Evolutionary conservation across 2,113 vertebrate genomes (phyloP).

Genomic region (Nymphicus hollandicus): DNA sequence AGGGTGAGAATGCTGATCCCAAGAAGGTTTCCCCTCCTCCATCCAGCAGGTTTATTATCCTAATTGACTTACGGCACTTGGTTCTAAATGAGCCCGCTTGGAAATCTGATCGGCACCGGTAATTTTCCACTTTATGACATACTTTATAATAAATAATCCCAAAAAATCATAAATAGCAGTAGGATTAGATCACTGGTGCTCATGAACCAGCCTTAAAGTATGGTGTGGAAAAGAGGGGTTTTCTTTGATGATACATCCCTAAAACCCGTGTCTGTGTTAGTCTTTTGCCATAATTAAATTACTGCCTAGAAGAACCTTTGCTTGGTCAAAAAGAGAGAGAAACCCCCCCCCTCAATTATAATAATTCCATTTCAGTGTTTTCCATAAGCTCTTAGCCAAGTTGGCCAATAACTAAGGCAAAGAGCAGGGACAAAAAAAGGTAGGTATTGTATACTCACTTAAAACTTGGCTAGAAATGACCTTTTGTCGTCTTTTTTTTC

Average conservation of each 20-base stretch:
- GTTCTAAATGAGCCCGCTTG: background rate
- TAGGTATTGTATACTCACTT: background rate
- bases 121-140: background rate
- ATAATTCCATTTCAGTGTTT: slow-evolving; percentile 43
- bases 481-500: slow-evolving; percentile 46
- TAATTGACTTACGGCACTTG: accelerated
- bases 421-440: background rate
- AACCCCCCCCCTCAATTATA: background rate
- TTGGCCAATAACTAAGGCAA: slow-evolving; percentile 25
- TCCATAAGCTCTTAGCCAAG: slow-evolving; percentile 9
- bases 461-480: slow-evolving; percentile 25
- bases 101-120: background rate
- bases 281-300: background rate
- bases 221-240: background rate
- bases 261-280: background rate
- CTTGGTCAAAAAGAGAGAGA: background rate
- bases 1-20: background rate
- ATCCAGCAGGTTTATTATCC: background rate
- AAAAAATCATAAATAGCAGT: slow-evolving; percentile 6
- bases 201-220: background rate
- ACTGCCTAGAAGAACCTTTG: background rate
- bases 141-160: background rate
- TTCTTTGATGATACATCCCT: background rate
- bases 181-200: background rate
- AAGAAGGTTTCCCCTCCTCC: background rate